phyloP scores from a whole-genome alignment of 2,888 invertebrate species.

The Spisula subtruncata region DNA sequence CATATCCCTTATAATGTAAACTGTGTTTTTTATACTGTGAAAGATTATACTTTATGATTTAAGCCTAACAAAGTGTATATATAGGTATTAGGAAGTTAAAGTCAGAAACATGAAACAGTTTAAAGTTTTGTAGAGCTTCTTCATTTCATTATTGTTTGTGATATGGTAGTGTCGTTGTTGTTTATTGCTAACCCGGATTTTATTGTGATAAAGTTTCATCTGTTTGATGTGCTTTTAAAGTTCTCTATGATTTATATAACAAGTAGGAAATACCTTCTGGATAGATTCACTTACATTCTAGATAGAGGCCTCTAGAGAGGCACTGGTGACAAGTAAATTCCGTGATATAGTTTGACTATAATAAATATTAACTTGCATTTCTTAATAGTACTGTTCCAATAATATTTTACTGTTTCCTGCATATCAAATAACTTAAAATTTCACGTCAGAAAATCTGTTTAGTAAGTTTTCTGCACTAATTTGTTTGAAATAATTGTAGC shows the following conservation, averaged over 20 bases:
- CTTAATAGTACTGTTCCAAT: not conserved
- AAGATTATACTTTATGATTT: not conserved
- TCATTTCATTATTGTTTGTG: not conserved
- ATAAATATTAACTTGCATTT: too few species aligned
- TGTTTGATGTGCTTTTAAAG: not conserved
- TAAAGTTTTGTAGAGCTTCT: not conserved
- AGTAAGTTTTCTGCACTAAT: too few species aligned
- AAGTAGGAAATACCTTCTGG: too few species aligned
- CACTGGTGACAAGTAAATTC: too few species aligned
- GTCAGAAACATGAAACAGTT: not conserved
- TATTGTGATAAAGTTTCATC: not conserved
- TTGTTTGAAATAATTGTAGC: too few species aligned
- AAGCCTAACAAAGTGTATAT: not conserved
- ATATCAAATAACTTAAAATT: too few species aligned
- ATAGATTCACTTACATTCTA: too few species aligned
- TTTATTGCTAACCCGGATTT: too few species aligned
- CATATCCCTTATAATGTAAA: not conserved
- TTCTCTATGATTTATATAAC: too few species aligned
- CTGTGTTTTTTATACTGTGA: slow-evolving; percentile 4
- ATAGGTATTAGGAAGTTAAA: slow-evolving; percentile 17
- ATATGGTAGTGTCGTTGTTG: not conserved
- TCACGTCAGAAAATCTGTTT: too few species aligned
- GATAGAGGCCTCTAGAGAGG: too few species aligned
- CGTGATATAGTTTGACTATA: too few species aligned
- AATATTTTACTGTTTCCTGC: not conserved